Percentiles rank a stretch among this genome's conserved stretches.
These are phyloP conservation scores for Emmelina monodactyla DNA, from an alignment of 2,888 invertebrate genomes.

Conservation along the genomic window DNA sequence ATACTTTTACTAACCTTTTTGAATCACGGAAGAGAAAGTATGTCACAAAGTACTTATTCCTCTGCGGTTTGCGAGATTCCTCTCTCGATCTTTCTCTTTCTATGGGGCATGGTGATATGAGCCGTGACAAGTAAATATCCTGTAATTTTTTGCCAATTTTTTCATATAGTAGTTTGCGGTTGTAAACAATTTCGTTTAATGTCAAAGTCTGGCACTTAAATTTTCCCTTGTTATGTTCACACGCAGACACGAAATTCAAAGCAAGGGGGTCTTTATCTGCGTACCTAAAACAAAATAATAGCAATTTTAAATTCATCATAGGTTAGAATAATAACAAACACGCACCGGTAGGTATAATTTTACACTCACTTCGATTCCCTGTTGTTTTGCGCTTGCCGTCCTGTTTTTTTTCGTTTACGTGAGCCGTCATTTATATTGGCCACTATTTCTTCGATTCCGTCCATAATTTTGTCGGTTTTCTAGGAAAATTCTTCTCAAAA, in stretches of 20 bases:
- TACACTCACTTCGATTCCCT: not conserved
- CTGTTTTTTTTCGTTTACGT: constrained; percentile 1
- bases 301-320: not conserved
- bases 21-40: constrained; percentile 3
- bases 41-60: constrained; percentile 5
- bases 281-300: constrained; percentile 2
- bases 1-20: not conserved
- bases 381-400: not conserved
- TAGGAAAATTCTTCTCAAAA: constrained; percentile 4
- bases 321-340: not conserved
- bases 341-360: not conserved
- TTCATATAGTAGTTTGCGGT: constrained; percentile 2
- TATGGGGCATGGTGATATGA: constrained; percentile 4
- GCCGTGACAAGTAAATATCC: constrained; percentile 4
- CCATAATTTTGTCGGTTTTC: constrained; percentile 5
- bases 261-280: not conserved
- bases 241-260: not conserved
- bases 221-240: not conserved
- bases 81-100: constrained; percentile 4
- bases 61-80: constrained; percentile 1
- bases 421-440: constrained; percentile 5
- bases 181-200: constrained; percentile 5
- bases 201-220: constrained; percentile 2
- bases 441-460: constrained; percentile 5
- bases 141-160: constrained; percentile 3